Evolutionary conservation across 2,113 vertebrate species (phyloP).

Genomic region (Scatophagus argus): DNA sequence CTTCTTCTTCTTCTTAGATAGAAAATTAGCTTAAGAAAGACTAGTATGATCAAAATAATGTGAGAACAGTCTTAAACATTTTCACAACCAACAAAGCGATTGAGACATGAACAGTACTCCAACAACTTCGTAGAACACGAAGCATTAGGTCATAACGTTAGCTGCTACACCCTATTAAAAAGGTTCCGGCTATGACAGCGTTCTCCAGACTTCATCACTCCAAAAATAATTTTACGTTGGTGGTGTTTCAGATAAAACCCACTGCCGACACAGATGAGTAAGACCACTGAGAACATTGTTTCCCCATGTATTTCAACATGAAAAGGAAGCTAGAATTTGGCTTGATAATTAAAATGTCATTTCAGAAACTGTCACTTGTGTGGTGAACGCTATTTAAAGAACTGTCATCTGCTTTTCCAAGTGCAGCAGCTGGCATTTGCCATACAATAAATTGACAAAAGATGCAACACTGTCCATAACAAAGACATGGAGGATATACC

Average conservation of each 20-base stretch:
- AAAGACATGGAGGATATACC: conserved; percentile 27
- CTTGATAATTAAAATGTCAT: conserved; percentile 65
- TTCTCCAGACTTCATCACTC: neutral
- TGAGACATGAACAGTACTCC: neutral
- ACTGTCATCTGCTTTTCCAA: conserved; percentile 61
- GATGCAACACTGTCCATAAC: conserved; percentile 57
- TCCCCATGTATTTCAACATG: conserved; percentile 16
- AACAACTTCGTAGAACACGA: neutral
- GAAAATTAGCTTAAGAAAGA: too few relatives aligned
- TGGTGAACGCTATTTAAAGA: conserved; percentile 67
- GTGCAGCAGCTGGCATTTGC: conserved; percentile 24
- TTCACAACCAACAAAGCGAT: neutral
- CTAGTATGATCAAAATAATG: too few relatives aligned
- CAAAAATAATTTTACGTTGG: conserved; percentile 19
- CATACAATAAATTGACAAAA: conserved; percentile 55
- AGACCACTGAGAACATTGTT: conserved; percentile 20
- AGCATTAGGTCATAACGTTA: neutral
- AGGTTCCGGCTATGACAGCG: neutral
- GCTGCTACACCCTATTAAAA: neutral
- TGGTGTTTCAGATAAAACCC: conserved; percentile 16
- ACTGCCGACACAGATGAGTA: conserved; percentile 33
- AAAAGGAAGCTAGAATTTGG: conserved; percentile 52
- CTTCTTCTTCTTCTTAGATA: too few relatives aligned
- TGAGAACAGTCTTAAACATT: too few relatives aligned
- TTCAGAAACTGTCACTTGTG: conserved; percentile 65